Base-by-base conservation (phyloP, 1,140 invertebrate species). In the Drosophila trapezifrons region DNA sequence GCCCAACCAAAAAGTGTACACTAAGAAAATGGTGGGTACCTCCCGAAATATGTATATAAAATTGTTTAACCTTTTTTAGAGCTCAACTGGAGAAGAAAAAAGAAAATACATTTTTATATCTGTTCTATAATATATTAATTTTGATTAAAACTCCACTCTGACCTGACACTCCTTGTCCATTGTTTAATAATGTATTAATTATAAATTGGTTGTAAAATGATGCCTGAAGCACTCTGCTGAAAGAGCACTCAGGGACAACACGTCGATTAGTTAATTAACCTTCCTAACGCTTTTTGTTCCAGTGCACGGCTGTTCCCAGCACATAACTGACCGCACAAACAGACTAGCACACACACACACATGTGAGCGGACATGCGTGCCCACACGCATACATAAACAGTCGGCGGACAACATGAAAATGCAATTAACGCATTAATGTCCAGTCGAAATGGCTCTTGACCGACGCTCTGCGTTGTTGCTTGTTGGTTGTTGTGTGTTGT, bases 351-450 rank as follows among this genome's bases (percentile, higher is more conserved):
- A 51, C 69, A n/a, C n/a, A n/a, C n/a, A n/a, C n/a, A n/a, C n/a
- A 49, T 32, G 38, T n/a, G 27, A 20, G 25, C 32, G 32, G 6
- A 76, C 71, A 73, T 40, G 59, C 25, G 32, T 43, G 46, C 46
- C 46, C 54, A 58, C 62, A 54, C 73, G 74, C 52, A 76, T 43
- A 64, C 72, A 75, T 56, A 57, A 66, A 46, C 46, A 54, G 46
- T 46, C 40, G 18, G 58, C 51, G 49, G 59, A 80, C 73, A 89
- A 89, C 84, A 89, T 89, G 84, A 84, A 89, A 89, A 84, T 84
- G 85, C 84, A 89, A 89, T 89, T 89, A 89, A 84, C 80, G 80
- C 77, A 63, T 84, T 84, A 89, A 84, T 89, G 84, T 89, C 74
- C 82, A 83, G 69, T 77, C 70, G 70, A 78, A 82, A 85, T 76